Evolutionary conservation across 2,888 invertebrate species (phyloP), one percentile per base, ranked within the genome.

Genomic region (Phoronis australis): DNA sequence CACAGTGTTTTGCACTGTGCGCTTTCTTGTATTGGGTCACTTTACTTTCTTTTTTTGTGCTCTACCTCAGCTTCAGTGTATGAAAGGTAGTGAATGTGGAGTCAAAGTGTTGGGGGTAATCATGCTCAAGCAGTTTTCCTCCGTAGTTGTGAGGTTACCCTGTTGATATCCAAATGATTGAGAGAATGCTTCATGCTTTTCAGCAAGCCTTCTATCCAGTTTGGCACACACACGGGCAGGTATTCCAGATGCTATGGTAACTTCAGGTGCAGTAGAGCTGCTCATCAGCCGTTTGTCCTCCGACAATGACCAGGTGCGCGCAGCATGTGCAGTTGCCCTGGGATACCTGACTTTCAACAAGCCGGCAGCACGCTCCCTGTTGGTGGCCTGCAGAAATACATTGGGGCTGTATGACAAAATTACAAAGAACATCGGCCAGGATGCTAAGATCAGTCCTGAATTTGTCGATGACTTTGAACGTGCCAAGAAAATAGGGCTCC

Each of bases 161-260:
- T n/a, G n/a, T n/a, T n/a, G n/a, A n/a, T n/a, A n/a, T n/a, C n/a
- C n/a, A n/a, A n/a, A n/a, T n/a, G n/a, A n/a, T n/a, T n/a, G n/a
- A n/a, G n/a, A n/a, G n/a, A n/a, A 12, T 35, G n/a, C n/a, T 35
- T n/a, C 18, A n/a, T 39, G n/a, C 9, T n/a, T 39, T 39, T 18
- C 21, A 39, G 64, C 66, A 38, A 69, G 73, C 52, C 60, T 73
- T 1, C 54, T 77, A 37, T 70, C 76, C 9, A 75, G 74, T 55
- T 59, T 77, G 24, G 70, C 74, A 3, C 76, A 76, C 58, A 75
- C 75, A 0, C 57, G 76, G 4, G 73, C 77, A 18, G 77, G 77
- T 4, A 73, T 77, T 37, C 66, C 75, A 4, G 77, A 77, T 55
- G 76, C 75, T 50, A 75, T 77, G 70, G 59, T 76, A 18, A 73